Percentiles rank a stretch among this genome's conserved stretches.
Conservation (phyloP, 2,797 vertebrate genomes). For the Semaprochilodus insignis region DNA sequence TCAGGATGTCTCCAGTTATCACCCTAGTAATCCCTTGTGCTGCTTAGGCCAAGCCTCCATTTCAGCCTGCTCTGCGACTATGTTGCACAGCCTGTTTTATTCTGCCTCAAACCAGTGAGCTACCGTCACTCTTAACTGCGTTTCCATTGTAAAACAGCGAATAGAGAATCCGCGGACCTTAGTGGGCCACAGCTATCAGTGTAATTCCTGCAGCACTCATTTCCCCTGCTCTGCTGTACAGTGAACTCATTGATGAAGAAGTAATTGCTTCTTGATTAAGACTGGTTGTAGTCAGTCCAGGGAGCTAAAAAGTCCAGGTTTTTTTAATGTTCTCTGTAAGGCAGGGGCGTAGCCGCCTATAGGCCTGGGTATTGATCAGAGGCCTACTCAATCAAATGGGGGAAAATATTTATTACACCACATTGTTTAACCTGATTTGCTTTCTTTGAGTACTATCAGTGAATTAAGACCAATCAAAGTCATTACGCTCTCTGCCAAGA, state of each 20-base stretch:
- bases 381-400: too few species aligned
- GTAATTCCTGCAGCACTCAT: slow-evolving; percentile 15
- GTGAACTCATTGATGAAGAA: slow-evolving; percentile 25
- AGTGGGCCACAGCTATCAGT: slow-evolving; percentile 7
- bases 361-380: too few species aligned
- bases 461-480: too few species aligned
- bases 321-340: not conserved
- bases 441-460: too few species aligned
- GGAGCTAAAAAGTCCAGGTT: not conserved
- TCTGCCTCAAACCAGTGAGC: not conserved
- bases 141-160: not conserved
- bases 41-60: not conserved
- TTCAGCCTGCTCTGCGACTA: not conserved
- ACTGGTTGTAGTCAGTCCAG: slow-evolving; percentile 14
- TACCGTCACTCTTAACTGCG: not conserved
- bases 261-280: slow-evolving; percentile 44
- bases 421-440: too few species aligned
- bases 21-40: not conserved
- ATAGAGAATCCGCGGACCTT: not conserved
- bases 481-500: too few species aligned
- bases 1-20: not conserved
- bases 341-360: not conserved
- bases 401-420: too few species aligned
- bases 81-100: not conserved
- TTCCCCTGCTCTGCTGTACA: slow-evolving; percentile 37